Conservation (phyloP, 2,113 vertebrate genomes). For the Pedetes capensis region DNA sequence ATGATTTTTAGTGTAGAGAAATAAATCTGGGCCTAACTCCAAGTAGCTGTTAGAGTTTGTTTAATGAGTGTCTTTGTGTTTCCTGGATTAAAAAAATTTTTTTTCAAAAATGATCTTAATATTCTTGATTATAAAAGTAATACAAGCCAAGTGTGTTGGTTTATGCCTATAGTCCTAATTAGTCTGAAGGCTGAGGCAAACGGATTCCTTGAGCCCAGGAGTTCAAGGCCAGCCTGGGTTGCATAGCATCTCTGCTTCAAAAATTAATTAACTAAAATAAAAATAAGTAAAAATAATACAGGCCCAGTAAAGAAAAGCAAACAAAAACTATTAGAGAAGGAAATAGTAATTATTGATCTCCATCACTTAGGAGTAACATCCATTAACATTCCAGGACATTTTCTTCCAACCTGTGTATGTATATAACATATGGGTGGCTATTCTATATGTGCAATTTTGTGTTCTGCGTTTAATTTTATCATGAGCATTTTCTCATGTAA, state of each 20-base stretch:
- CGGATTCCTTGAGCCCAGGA: not conserved
- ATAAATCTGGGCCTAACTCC: not conserved
- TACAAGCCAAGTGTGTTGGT: not conserved
- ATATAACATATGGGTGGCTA: not conserved
- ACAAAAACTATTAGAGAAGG: not conserved
- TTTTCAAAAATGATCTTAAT: not conserved
- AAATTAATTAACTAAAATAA: not conserved
- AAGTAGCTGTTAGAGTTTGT: not conserved
- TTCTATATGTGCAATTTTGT: not conserved
- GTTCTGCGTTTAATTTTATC: constrained; percentile 27
- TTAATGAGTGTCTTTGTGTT: not conserved
- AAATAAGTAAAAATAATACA: not conserved
- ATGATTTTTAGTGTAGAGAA: not conserved
- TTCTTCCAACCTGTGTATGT: not conserved
- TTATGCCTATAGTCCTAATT: not conserved
- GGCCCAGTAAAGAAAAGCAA: not conserved
- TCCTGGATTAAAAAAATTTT: not conserved
- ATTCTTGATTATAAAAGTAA: not conserved
- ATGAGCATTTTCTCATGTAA: not conserved
- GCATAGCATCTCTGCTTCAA: too few relatives aligned
- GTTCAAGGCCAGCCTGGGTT: not conserved
- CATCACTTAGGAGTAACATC: not conserved
- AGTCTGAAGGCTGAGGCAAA: not conserved
- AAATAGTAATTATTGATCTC: not conserved
- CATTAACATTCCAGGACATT: constrained; percentile 10